phyloP scores from a whole-genome alignment of 2,797 vertebrate genomes.

The Adelosebastes latens region DNA sequence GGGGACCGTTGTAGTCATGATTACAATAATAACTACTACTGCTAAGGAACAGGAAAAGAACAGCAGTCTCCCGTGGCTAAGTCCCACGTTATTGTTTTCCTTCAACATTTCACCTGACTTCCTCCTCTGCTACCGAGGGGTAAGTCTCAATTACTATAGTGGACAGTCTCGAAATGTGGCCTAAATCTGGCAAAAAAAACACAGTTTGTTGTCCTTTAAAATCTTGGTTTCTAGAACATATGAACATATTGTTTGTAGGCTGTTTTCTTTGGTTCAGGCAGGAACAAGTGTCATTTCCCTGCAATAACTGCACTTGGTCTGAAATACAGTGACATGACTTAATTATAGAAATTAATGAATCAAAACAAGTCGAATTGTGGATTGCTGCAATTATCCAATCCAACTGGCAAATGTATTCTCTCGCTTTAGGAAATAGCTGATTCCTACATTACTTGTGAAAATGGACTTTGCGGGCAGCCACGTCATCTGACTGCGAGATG shows the following conservation, averaged over 20 bases:
- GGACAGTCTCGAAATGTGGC: background rate
- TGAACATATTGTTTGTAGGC: background rate
- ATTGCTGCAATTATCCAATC: conserved; percentile 46
- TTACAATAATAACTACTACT: background rate
- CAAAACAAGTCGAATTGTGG: conserved; percentile 15
- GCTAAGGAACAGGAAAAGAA: background rate
- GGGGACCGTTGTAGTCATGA: too few species aligned
- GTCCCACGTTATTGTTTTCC: background rate
- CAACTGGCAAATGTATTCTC: conserved; percentile 19
- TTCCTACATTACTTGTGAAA: conserved; percentile 21
- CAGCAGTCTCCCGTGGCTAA: background rate
- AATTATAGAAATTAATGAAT: conserved; percentile 22
- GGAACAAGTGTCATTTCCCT: conserved; percentile 4
- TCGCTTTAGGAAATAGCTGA: conserved; percentile 17
- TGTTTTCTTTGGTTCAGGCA: background rate
- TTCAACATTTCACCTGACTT: background rate
- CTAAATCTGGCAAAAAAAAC: background rate
- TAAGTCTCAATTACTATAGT: background rate
- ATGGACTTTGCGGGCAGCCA: conserved; percentile 17
- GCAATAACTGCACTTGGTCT: conserved; percentile 26
- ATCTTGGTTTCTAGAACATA: background rate
- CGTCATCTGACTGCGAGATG: conserved; percentile 39
- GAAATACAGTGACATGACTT: conserved; percentile 11
- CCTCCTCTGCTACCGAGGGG: background rate
- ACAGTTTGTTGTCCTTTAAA: background rate